Conservation (phyloP, 2,888 invertebrate species). For the Tinea trinotella region DNA sequence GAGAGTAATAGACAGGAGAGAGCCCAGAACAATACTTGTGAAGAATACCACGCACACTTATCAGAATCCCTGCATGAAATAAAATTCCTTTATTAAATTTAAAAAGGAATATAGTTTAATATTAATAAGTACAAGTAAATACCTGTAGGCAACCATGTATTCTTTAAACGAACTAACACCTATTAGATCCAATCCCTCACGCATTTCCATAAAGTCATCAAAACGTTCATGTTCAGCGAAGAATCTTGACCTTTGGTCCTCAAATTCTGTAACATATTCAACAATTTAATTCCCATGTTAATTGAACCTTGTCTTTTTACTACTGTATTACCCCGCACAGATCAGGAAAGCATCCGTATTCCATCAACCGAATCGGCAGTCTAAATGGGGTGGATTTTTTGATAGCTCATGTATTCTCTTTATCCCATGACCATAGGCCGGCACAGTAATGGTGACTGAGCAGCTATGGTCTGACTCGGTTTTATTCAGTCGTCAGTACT, state of each 20-base stretch:
- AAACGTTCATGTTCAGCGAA: constrained; percentile 84
- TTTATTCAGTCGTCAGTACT: too few relatives aligned
- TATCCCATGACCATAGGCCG: too few relatives aligned
- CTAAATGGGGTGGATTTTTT: too few relatives aligned
- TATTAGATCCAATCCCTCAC: constrained; percentile 83
- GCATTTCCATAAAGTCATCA: constrained; percentile 90
- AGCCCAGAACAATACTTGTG: constrained; percentile 82
- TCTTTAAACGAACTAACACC: constrained; percentile 73
- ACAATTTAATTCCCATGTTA: too few relatives aligned
- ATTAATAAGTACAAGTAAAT: too few relatives aligned
- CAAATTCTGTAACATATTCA: constrained; percentile 74
- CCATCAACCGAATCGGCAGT: too few relatives aligned
- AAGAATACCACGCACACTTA: constrained; percentile 76
- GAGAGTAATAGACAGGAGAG: constrained; percentile 80
- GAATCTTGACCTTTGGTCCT: constrained; percentile 84
- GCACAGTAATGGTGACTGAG: too few relatives aligned
- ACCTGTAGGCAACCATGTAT: constrained; percentile 71
- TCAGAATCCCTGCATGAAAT: constrained; percentile 52
- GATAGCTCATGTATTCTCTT: too few relatives aligned
- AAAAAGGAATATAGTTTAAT: constrained; percentile 18
- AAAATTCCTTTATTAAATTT: constrained; percentile 22
- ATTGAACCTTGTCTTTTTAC: too few relatives aligned
- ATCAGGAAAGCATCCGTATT: too few relatives aligned
- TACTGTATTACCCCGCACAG: too few relatives aligned
- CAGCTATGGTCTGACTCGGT: too few relatives aligned